Percentiles rank a stretch among this genome's conserved stretches.
Conservation (phyloP, 2,888 invertebrate species). For the Drosophila bunnanda region DNA sequence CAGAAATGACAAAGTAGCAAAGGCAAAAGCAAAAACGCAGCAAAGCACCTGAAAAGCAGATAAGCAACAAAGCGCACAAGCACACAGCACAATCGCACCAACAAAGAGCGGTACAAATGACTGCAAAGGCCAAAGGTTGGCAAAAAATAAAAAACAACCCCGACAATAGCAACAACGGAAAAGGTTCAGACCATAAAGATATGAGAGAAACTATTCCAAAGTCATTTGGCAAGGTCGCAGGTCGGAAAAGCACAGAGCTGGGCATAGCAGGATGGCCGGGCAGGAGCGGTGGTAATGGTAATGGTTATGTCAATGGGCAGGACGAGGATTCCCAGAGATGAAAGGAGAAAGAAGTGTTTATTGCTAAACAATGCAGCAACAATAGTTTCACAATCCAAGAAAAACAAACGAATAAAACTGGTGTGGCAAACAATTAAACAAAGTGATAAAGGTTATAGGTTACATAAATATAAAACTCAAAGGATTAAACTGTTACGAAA, state of each 20-base stretch:
- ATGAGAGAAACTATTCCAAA: constrained; percentile 64
- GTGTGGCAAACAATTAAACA: constrained; percentile 7
- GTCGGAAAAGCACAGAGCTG: constrained; percentile 2
- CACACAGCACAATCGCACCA: constrained; percentile 14
- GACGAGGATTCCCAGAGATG: constrained; percentile 15
- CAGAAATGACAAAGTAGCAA: constrained; percentile 16
- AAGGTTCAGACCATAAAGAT: constrained; percentile 47
- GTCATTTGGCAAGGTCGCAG: constrained; percentile 59
- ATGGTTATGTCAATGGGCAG: constrained; percentile 38
- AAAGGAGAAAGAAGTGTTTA: constrained; percentile 40
- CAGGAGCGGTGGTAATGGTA: constrained; percentile 20
- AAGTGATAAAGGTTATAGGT: not conserved
- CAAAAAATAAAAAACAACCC: constrained; percentile 5
- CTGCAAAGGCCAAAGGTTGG: constrained; percentile 54
- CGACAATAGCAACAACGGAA: constrained; percentile 12
- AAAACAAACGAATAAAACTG: constrained; percentile 12
- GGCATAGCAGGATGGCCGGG: not conserved
- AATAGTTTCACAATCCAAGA: constrained; percentile 5
- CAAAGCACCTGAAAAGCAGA: constrained; percentile 25
- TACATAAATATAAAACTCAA: not conserved
- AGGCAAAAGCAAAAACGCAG: constrained; percentile 13
- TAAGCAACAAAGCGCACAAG: constrained; percentile 7
- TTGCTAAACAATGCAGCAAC: constrained; percentile 43
- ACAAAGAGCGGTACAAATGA: constrained; percentile 61
- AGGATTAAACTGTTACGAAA: not conserved